These are phyloP conservation scores for Phrynocephalus forsythii DNA, from an alignment of 2,797 vertebrate species.

Conservation along the genomic window DNA sequence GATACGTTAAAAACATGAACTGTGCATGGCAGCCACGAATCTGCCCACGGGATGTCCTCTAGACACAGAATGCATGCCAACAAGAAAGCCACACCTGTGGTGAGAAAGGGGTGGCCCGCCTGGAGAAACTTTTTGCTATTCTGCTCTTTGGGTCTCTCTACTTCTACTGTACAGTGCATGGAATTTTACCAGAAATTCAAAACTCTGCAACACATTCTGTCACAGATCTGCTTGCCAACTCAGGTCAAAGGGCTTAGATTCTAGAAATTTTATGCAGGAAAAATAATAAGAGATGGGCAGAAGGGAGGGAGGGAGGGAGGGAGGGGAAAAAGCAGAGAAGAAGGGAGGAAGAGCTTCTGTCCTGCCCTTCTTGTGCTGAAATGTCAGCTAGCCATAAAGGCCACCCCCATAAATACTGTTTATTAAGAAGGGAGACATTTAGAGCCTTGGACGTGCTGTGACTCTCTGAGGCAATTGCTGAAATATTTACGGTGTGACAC, in stretches of 20 bases:
- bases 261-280: too few species aligned
- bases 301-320: too few species aligned
- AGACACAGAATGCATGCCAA: not conserved
- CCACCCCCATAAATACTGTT: conserved; percentile 29
- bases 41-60: not conserved
- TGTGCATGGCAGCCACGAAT: not conserved
- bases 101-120: too few species aligned
- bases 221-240: too few species aligned
- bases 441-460: not conserved
- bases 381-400: conserved; percentile 32
- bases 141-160: too few species aligned
- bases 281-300: not conserved
- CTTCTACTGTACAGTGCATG: too few species aligned
- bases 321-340: not conserved
- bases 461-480: not conserved
- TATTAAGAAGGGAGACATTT: conserved; percentile 47
- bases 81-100: not conserved
- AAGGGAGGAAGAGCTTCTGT: not conserved
- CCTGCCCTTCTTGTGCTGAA: not conserved
- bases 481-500: not conserved
- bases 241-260: too few species aligned
- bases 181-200: too few species aligned
- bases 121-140: too few species aligned
- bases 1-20: not conserved
- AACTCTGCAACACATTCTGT: too few species aligned